Conservation (phyloP, 2,113 vertebrate species). For the Halichoeres trimaculatus region DNA sequence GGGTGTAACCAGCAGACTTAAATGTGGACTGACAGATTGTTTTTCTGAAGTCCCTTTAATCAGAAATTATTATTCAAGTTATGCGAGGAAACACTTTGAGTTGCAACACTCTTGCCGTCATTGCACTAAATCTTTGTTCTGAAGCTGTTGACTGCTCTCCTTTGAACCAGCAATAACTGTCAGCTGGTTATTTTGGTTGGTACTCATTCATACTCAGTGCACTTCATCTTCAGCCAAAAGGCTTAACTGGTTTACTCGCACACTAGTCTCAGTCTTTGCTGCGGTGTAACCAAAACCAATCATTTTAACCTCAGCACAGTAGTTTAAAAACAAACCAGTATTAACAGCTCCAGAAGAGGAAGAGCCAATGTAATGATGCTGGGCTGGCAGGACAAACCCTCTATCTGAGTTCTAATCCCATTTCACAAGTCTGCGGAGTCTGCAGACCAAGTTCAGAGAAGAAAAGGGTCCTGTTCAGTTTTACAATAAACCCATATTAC, state of each 20-base stretch:
- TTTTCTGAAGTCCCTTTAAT: slow-evolving; percentile 11
- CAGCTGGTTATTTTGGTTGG: slow-evolving; percentile 57
- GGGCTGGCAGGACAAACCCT: slow-evolving; percentile 44
- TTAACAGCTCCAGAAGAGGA: slow-evolving; percentile 68
- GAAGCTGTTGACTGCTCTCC: slow-evolving; percentile 15
- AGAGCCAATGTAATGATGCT: slow-evolving; percentile 58
- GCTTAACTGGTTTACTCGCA: slow-evolving; percentile 61
- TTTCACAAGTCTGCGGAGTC: slow-evolving; percentile 49
- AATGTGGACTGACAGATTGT: slow-evolving; percentile 28
- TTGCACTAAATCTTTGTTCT: slow-evolving; percentile 22
- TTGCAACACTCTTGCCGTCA: slow-evolving; percentile 29
- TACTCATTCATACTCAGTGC: slow-evolving; percentile 47
- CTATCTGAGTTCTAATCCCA: slow-evolving; percentile 44
- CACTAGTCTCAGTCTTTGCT: slow-evolving; percentile 59
- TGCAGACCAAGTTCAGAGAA: slow-evolving; percentile 28
- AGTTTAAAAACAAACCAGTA: slow-evolving; percentile 71
- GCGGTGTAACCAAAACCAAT: slow-evolving; percentile 68
- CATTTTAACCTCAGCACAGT: slow-evolving; percentile 61
- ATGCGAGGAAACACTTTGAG: slow-evolving; percentile 21
- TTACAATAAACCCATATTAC: neutral
- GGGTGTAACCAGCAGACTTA: slow-evolving; percentile 18
- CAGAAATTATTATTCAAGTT: slow-evolving; percentile 42
- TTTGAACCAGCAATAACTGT: slow-evolving; percentile 48
- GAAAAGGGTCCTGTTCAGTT: neutral
- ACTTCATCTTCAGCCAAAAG: slow-evolving; percentile 49